Evolutionary conservation across 2,113 vertebrate species (phyloP), one percentile per base, ranked within the genome.

Genomic region (Plotosus lineatus): DNA sequence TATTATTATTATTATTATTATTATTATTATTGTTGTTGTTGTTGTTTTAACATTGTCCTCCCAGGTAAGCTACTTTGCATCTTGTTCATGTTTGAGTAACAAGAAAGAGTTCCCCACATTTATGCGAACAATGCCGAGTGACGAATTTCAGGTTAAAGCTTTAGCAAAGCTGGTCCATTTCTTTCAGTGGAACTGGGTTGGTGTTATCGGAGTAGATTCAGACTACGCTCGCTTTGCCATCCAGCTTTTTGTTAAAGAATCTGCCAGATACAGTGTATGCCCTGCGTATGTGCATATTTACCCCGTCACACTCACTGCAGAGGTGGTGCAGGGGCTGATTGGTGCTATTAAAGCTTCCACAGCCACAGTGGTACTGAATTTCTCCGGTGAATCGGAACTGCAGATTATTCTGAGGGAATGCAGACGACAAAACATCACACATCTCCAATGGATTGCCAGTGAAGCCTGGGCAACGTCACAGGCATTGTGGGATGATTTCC

Each of bases 61-160:
- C 42, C 53, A 93, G 92, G 91, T 93, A 83, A 93, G 92, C 83
- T 93, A 93, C 81, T 92, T 93, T 79, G 91, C 92, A 23, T 92
- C 92, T 15, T 93, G 91, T 85, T 91, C 85, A 50, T 93, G 92
- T 79, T 87, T 94, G 80, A 91, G 92, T 63, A 86, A 91, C 75
- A 88, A 91, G 71, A 87, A 55, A 66, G 89, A 92, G 79, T 94
- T 92, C 33, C 90, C 91, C 9, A 84, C 88, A 28, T 94, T 93
- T 80, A 93, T 94, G 91, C 88, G 93, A 42, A 94, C 92, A 5
- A 92, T 93, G 89, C 90, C 93, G 0, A 92, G 92, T 79, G 93
- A 94, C 23, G 55, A 88, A 72, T 92, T 92, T 81, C 93, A 93
- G 83, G 86, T 92, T 48, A 90, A 85, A 72, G 93, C 92, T 46